Evolutionary conservation across 2,888 invertebrate genomes (phyloP).

Genomic region (Agrenia bidenticulata): DNA sequence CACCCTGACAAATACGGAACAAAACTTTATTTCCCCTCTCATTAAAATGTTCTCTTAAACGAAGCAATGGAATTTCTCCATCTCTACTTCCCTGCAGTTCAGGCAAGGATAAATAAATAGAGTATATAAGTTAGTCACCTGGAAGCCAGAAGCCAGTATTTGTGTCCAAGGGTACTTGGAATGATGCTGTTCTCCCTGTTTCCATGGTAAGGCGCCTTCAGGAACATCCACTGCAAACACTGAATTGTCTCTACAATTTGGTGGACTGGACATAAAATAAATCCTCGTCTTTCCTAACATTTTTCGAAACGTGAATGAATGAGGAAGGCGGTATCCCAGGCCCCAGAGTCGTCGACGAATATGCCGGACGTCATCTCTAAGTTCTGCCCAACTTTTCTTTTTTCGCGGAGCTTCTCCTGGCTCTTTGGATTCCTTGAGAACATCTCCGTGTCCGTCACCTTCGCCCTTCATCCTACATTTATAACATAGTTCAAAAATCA

Average conservation of each 20-base stretch:
- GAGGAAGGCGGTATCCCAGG: constrained; percentile 78
- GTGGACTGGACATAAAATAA: constrained; percentile 85
- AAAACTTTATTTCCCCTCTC: constrained; percentile 3
- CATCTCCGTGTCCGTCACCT: no score
- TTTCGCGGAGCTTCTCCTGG: constrained; percentile 8
- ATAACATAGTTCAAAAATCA: no score
- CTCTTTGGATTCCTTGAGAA: no score
- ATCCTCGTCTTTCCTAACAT: constrained; percentile 69
- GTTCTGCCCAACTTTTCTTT: constrained; percentile 70
- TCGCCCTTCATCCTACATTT: no score
- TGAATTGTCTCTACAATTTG: constrained; percentile 83
- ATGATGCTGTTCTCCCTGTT: constrained; percentile 2
- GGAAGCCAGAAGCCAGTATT: constrained; percentile 49
- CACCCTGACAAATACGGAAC: constrained; percentile 31
- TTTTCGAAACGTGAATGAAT: constrained; percentile 76
- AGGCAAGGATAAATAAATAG: no score
- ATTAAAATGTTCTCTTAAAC: neutral
- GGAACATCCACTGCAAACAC: constrained; percentile 51
- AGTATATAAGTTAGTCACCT: no score
- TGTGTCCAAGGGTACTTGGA: constrained; percentile 47
- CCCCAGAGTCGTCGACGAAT: constrained; percentile 75
- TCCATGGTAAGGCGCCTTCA: constrained; percentile 22
- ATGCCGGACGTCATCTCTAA: constrained; percentile 76
- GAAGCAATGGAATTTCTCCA: neutral
- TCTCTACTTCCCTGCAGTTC: no score